Evolutionary conservation across 2,797 vertebrate genomes (phyloP).

Genomic region (Sebastes iracundus): DNA sequence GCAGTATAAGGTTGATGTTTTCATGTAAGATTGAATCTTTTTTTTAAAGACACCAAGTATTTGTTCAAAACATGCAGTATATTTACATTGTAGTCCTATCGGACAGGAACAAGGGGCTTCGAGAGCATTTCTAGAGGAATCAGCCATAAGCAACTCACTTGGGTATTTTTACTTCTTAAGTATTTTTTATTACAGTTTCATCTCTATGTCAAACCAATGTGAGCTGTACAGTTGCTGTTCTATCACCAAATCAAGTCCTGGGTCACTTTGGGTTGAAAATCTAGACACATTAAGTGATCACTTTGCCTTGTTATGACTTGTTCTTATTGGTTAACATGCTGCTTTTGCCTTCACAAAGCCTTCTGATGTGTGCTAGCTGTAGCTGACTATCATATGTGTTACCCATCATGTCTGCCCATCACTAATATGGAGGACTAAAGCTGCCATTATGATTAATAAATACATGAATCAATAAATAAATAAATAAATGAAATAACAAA

Average conservation of each 20-base stretch:
- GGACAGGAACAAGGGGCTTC: constrained; percentile 4
- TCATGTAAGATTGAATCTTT: constrained; percentile 1
- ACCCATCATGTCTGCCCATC: constrained; percentile 12
- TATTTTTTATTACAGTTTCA: constrained; percentile 42
- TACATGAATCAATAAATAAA: background rate
- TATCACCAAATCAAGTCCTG: constrained; percentile 32
- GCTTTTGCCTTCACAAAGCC: constrained; percentile 66
- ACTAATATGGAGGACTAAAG: background rate
- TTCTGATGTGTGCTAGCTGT: constrained; percentile 54
- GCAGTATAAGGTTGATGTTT: background rate
- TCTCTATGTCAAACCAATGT: constrained; percentile 35
- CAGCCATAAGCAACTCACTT: constrained; percentile 63
- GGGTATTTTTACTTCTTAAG: constrained; percentile 33
- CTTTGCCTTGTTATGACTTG: constrained; percentile 60
- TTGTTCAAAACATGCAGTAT: constrained; percentile 28
- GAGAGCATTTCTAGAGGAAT: constrained; percentile 46
- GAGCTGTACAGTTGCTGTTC: constrained; percentile 44
- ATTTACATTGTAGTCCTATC: constrained; percentile 13
- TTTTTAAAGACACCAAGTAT: constrained; percentile 25
- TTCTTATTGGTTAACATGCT: constrained; percentile 52
- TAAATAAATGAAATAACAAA: background rate
- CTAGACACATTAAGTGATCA: constrained; percentile 31
- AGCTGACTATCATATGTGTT: constrained; percentile 35
- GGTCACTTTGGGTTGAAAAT: constrained; percentile 30
- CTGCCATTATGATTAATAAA: background rate